A percentile compares a stretch with the other conserved stretches of the same genome.
phyloP scores from a whole-genome alignment of 92 coral and sea anemone genomes.

The Zoanthus sociatus region DNA sequence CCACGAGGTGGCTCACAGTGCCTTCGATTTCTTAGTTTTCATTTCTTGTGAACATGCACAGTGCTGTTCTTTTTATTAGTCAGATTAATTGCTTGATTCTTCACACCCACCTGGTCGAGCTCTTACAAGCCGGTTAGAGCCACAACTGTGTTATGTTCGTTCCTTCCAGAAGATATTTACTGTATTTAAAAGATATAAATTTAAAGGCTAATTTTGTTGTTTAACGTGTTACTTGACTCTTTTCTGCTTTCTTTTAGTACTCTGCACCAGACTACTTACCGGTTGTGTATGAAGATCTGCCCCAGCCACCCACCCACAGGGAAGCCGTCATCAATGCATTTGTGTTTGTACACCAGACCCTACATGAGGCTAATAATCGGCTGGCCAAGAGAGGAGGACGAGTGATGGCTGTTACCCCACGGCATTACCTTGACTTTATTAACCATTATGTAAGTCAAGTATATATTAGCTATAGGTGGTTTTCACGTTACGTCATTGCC shows the following conservation, averaged over 20 bases:
- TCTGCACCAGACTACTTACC: slow-evolving; percentile 96
- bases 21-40: too few relatives aligned
- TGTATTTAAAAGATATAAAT: background rate
- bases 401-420: slow-evolving; percentile 95
- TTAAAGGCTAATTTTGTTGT: too few relatives aligned
- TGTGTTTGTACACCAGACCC: slow-evolving; percentile 98
- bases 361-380: slow-evolving; percentile 94
- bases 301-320: slow-evolving; percentile 94
- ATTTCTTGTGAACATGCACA: too few relatives aligned
- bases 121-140: too few relatives aligned
- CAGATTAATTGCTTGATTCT: too few relatives aligned
- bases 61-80: too few relatives aligned
- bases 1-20: too few relatives aligned
- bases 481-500: too few relatives aligned
- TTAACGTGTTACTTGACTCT: background rate
- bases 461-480: background rate
- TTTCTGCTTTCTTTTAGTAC: slow-evolving; percentile 66
- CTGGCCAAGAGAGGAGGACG: slow-evolving; percentile 94
- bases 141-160: too few relatives aligned
- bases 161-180: too few relatives aligned
- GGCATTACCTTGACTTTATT: slow-evolving; percentile 96
- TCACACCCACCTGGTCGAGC: too few relatives aligned
- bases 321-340: slow-evolving; percentile 98
- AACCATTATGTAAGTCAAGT: slow-evolving; percentile 88
- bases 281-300: slow-evolving; percentile 92